Evolutionary conservation across 2,797 vertebrate genomes (phyloP).

Genomic region (Ceyx erithaca): DNA sequence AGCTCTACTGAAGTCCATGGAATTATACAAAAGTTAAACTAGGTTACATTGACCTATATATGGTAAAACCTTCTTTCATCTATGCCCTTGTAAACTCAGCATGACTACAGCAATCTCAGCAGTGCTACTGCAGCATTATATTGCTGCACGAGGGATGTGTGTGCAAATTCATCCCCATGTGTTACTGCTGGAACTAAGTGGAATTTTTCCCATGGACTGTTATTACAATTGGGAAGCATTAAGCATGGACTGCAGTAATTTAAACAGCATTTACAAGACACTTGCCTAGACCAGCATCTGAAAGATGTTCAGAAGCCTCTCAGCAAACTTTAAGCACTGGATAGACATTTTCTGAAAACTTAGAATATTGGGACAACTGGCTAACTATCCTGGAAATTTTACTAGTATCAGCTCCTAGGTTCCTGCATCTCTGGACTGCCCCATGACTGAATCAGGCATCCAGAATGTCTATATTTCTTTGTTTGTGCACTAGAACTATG

Average conservation of each 20-base stretch:
- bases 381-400: not conserved
- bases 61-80: not conserved
- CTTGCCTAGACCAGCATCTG: not conserved
- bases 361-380: not conserved
- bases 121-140: not conserved
- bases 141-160: not conserved
- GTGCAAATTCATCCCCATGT: not conserved
- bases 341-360: not conserved
- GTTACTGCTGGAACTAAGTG: not conserved
- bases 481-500: not conserved
- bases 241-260: not conserved
- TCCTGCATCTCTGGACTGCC: not conserved
- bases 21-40: constrained; percentile 4
- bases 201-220: not conserved
- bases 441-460: not conserved
- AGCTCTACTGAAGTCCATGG: not conserved
- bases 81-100: not conserved
- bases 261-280: not conserved
- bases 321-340: not conserved
- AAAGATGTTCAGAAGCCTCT: not conserved
- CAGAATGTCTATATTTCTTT: not conserved
- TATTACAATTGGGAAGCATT: not conserved
- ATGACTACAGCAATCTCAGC: not conserved
- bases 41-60: not conserved
- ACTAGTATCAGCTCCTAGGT: not conserved